Conservation (phyloP, 2,888 invertebrate genomes). For the Caenorhabditis auriculariae region DNA sequence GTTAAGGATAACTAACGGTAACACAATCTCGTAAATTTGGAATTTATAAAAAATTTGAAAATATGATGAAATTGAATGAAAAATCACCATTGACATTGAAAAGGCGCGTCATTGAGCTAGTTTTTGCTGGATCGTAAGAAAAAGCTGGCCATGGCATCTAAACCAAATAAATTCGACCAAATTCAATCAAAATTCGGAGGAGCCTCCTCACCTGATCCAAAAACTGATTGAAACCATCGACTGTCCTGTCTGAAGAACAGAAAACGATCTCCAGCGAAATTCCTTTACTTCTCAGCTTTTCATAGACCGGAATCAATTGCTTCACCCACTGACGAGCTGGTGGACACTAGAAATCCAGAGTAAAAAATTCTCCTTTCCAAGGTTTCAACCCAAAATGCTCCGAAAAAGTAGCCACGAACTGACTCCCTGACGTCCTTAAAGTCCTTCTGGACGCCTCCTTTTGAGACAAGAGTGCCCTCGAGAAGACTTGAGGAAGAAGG, state of each 20-base stretch:
- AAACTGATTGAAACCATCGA: conserved; percentile 78
- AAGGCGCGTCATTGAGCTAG: conserved; percentile 71
- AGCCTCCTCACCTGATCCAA: conserved; percentile 17
- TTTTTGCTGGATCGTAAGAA: conserved; percentile 70
- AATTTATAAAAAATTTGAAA: background rate
- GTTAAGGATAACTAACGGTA: background rate
- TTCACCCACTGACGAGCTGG: conserved; percentile 83
- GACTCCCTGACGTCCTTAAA: conserved; percentile 63
- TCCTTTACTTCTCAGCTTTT: conserved; percentile 65
- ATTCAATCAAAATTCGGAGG: no score
- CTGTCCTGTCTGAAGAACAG: conserved; percentile 83
- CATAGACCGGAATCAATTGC: conserved; percentile 76
- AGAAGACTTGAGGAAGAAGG: conserved; percentile 21
- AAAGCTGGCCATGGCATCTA: conserved; percentile 78
- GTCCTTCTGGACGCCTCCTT: conserved; percentile 9
- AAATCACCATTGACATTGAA: conserved; percentile 77
- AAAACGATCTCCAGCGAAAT: conserved; percentile 72
- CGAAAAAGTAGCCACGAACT: conserved; percentile 78
- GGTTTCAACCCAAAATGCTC: conserved; percentile 81
- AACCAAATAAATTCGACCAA: conserved; percentile 68
- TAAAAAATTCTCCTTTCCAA: background rate
- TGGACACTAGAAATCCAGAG: conserved; percentile 74
- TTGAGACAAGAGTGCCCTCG: conserved; percentile 10
- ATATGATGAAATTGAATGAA: background rate
- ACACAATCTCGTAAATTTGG: background rate